phyloP scores from a whole-genome alignment of 2,113 vertebrate genomes.

The Ptilonorhynchus violaceus region DNA sequence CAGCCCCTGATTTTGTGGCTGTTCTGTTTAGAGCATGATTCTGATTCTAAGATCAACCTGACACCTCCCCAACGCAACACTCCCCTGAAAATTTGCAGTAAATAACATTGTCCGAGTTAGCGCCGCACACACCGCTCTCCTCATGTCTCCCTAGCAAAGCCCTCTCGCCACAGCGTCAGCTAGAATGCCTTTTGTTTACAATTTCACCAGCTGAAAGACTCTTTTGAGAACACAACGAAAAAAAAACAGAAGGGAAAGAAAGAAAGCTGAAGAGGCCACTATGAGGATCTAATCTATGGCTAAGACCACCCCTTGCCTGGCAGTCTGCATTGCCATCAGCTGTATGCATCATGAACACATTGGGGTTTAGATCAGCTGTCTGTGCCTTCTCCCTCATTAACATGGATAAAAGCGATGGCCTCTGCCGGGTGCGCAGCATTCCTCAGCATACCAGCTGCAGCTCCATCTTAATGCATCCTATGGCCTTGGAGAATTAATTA shows the following conservation, averaged over 20 bases:
- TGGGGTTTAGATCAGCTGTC: conserved; percentile 29
- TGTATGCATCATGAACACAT: conserved; percentile 19
- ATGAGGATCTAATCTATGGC: conserved; percentile 67
- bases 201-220: conserved; percentile 68
- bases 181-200: conserved; percentile 70
- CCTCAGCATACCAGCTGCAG: conserved; percentile 72
- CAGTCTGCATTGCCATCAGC: conserved; percentile 64
- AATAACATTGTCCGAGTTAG: not conserved
- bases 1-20: not conserved
- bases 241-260: not conserved
- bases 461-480: not conserved
- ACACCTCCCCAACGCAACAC: not conserved
- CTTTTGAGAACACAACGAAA: conserved; percentile 63
- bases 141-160: not conserved
- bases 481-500: conserved; percentile 65
- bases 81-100: not conserved
- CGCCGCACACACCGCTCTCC: not conserved
- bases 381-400: conserved; percentile 65
- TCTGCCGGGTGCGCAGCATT: conserved; percentile 26
- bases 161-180: not conserved
- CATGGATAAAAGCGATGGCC: conserved; percentile 40
- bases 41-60: not conserved
- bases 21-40: not conserved
- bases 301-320: conserved; percentile 67
- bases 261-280: conserved; percentile 65